These are phyloP conservation scores for Hassar affinis DNA, from an alignment of 2,113 vertebrate species.

Conservation along the genomic window DNA sequence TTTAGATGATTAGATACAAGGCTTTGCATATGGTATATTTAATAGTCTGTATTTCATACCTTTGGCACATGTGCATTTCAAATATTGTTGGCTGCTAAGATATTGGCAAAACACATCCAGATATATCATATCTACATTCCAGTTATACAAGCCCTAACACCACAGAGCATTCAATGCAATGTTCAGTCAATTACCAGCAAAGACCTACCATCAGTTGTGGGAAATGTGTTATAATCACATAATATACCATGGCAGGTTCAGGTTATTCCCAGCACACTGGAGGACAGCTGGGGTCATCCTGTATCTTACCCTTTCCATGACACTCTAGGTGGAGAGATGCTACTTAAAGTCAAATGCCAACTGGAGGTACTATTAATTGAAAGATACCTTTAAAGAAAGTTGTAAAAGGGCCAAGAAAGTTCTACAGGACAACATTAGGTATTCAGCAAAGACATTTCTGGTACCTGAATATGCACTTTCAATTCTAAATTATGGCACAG, in stretches of 20 bases:
- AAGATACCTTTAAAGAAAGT: slow-evolving; percentile 51
- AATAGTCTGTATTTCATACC: background rate
- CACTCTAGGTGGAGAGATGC: slow-evolving; percentile 56
- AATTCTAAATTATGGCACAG: slow-evolving; percentile 8
- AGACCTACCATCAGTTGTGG: background rate
- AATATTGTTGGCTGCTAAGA: background rate
- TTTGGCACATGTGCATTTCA: background rate
- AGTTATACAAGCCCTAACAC: background rate
- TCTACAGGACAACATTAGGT: slow-evolving; percentile 61
- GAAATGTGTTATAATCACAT: slow-evolving; percentile 59
- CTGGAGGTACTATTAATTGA: background rate
- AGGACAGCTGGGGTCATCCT: slow-evolving; percentile 33
- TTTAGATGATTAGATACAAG: no score
- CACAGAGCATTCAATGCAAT: background rate
- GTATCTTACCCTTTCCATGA: slow-evolving; percentile 6
- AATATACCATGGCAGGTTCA: slow-evolving; percentile 39
- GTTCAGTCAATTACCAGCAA: background rate
- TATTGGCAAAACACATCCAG: background rate
- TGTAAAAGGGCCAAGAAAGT: background rate
- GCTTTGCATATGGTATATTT: no score
- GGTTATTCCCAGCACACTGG: slow-evolving; percentile 34
- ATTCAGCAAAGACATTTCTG: slow-evolving; percentile 57
- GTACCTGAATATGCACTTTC: slow-evolving; percentile 52
- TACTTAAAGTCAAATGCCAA: slow-evolving; percentile 69
- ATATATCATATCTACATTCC: background rate